A percentile compares a stretch with the other conserved stretches of the same genome.
Evolutionary conservation across 1,140 invertebrate genomes (phyloP).

Genomic region (Caenorhabditis tropicalis): DNA sequence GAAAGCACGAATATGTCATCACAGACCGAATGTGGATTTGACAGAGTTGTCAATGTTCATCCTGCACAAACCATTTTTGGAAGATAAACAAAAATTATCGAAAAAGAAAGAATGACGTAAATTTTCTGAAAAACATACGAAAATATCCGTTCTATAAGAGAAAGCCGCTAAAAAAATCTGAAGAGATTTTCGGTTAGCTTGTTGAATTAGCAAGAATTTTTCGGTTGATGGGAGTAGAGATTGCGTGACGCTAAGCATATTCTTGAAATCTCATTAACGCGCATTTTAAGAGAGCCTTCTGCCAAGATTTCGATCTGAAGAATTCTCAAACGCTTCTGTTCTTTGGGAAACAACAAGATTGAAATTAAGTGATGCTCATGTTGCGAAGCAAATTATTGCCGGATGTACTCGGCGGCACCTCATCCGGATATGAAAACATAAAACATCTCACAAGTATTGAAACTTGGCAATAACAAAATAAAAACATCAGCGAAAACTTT

Average conservation of each 20-base stretch:
- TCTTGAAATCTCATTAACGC: slow-evolving; percentile 15
- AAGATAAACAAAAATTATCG: too few relatives aligned
- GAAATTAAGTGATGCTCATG: too few relatives aligned
- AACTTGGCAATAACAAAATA: too few relatives aligned
- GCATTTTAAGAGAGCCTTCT: neutral
- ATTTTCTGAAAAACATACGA: too few relatives aligned
- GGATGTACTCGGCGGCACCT: too few relatives aligned
- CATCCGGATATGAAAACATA: too few relatives aligned
- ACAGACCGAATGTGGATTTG: neutral
- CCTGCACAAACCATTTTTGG: too few relatives aligned
- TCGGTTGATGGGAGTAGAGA: neutral
- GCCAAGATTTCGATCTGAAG: neutral
- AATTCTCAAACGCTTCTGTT: neutral
- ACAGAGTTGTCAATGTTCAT: neutral
- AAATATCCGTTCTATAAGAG: neutral
- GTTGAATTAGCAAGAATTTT: neutral
- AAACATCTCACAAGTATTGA: too few relatives aligned
- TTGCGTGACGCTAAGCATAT: neutral
- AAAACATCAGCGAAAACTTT: too few relatives aligned
- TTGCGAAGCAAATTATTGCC: too few relatives aligned
- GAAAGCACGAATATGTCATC: neutral
- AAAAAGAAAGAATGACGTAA: neutral
- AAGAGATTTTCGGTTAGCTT: neutral
- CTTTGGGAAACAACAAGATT: neutral
- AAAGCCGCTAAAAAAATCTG: neutral